Evolutionary conservation across 2,888 invertebrate species (phyloP), one percentile per base, ranked within the genome.

Genomic region (Aphrophora alni): DNA sequence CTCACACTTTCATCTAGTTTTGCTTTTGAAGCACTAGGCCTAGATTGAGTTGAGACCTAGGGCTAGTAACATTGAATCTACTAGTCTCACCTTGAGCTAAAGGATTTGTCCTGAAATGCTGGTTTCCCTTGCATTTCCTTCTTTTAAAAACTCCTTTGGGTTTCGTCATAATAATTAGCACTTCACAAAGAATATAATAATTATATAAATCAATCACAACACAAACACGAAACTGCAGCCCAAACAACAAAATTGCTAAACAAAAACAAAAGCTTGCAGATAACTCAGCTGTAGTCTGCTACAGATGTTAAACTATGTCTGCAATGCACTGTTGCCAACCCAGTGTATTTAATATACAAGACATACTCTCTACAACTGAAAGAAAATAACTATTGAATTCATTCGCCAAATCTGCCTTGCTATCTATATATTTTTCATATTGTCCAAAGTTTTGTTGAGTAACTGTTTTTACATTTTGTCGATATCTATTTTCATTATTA

Each of bases 91-190:
- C 74, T 38, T 38, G 74, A 38, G 8, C 74, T 26, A 38, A 74
- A 7, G 73, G 27, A 73, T 73, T 12, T 21, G 28, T 73, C 28
- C 74, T 38, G 24, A 74, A 74, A 74, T 74, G 74, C 38, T 74
- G 74, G 74, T 74, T 74, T 12, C 74, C 74, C 21, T 74, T 74
- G 38, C 38, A 74, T 74, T 74, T 74, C 74, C 74, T 74, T 38
- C 24, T 74, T 74, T 74, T 38, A 26, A 74, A 74, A 74, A 74
- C 33, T 38, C 33, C 33, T 38, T 38, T 74, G 12, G 38, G 74
- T 38, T 74, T 74, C 38, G 74, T 74, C 74, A 74, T 74, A 17
- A 8, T 38, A 26, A 21, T 38, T n/a, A 26, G 27, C 8, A 38
- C 17, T 38, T 8, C 74, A 26, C 74, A 26, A 74, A n/a, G 8